phyloP scores from a whole-genome alignment of 2,113 vertebrate genomes.

The Strix uralensis region DNA sequence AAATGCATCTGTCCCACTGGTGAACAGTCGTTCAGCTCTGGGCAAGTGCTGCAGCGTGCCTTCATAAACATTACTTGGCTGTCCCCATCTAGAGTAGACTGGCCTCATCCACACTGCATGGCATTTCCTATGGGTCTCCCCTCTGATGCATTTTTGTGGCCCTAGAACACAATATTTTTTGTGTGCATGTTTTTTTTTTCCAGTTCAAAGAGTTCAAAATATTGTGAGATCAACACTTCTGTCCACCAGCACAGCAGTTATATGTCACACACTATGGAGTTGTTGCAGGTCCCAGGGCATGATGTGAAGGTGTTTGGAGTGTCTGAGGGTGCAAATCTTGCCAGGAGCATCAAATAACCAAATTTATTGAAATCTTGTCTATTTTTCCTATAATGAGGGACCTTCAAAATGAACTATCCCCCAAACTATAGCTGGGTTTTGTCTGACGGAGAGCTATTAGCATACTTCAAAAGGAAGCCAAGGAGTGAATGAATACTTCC shows the following conservation, averaged over 20 bases:
- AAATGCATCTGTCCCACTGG: not conserved
- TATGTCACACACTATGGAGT: not conserved
- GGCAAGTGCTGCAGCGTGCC: not conserved
- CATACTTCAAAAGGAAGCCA: not conserved
- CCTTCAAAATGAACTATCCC: not conserved
- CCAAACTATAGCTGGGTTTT: not conserved
- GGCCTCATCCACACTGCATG: not conserved
- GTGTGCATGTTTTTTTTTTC: not conserved
- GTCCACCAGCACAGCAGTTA: not conserved
- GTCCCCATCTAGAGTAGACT: not conserved
- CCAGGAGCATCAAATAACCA: not conserved
- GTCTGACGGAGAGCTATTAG: not conserved
- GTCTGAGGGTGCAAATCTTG: not conserved
- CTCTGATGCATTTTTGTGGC: not conserved
- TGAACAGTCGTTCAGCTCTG: not conserved
- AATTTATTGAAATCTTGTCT: not conserved
- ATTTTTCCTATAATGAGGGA: not conserved
- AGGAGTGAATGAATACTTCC: not conserved
- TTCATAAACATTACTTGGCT: not conserved
- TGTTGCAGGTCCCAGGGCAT: not conserved
- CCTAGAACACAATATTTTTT: not conserved
- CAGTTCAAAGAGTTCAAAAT: not conserved
- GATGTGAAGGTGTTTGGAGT: not conserved
- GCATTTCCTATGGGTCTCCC: not conserved
- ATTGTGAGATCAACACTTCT: not conserved